A percentile compares a stretch with the other conserved stretches of the same genome.
These are phyloP conservation scores for Drosophila mimica DNA, from an alignment of 2,888 invertebrate genomes.

Conservation along the genomic window DNA sequence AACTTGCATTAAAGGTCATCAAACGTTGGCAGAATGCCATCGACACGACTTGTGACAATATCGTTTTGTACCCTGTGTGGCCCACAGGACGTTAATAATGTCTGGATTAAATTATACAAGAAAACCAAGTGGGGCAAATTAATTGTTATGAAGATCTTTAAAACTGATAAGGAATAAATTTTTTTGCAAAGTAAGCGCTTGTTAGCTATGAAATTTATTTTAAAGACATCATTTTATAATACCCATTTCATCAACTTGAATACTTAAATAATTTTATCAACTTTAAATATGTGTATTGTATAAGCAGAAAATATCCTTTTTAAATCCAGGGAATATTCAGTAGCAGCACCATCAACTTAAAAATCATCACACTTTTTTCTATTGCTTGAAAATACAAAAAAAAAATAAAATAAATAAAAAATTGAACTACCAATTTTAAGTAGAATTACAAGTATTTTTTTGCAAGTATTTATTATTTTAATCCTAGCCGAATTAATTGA, in stretches of 20 bases:
- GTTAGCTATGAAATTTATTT: background rate
- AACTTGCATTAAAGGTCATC: conserved; percentile 74
- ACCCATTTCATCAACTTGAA: background rate
- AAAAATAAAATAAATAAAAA: too few relatives aligned
- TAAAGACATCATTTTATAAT: background rate
- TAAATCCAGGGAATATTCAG: background rate
- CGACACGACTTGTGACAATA: conserved; percentile 46
- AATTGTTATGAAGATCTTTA: background rate
- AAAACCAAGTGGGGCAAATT: background rate
- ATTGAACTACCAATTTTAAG: background rate
- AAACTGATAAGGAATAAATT: background rate
- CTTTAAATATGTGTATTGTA: background rate
- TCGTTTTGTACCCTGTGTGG: conserved; percentile 66
- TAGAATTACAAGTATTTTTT: background rate
- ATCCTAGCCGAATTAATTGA: background rate
- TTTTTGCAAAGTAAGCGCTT: too few relatives aligned
- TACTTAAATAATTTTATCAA: background rate
- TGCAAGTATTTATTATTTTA: background rate
- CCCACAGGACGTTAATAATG: conserved; percentile 67
- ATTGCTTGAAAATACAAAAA: background rate
- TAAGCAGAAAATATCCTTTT: background rate
- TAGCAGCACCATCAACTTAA: too few relatives aligned
- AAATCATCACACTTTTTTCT: background rate
- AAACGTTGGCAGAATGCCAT: conserved; percentile 53
- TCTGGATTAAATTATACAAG: conserved; percentile 23